phyloP scores from a whole-genome alignment of 2,888 invertebrate species.

The Euplexia lucipara region DNA sequence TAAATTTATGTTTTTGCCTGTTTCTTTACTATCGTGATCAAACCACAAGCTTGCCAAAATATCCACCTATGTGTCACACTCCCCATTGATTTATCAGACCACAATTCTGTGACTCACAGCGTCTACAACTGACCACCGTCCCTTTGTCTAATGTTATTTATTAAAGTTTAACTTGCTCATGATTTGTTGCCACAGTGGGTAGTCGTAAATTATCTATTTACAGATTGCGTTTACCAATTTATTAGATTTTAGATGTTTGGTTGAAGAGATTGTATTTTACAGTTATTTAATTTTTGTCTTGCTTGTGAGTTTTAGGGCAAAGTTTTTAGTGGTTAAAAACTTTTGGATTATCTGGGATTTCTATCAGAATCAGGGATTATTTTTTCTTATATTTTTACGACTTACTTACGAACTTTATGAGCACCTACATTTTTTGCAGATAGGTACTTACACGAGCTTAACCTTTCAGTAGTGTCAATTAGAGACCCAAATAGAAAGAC shows the following conservation, averaged over 20 bases:
- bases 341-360: no score
- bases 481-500: no score
- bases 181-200: slow-evolving; percentile 53
- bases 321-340: no score
- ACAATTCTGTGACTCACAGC: slow-evolving; percentile 64
- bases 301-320: no score
- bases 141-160: slow-evolving; percentile 59
- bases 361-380: no score
- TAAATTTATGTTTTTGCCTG: no score
- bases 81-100: slow-evolving; percentile 65
- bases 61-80: slow-evolving; percentile 33
- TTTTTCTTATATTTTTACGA: no score
- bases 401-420: no score
- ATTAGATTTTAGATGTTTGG: slow-evolving; percentile 43
- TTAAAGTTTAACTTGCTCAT: slow-evolving; percentile 53
- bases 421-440: no score
- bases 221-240: slow-evolving; percentile 54
- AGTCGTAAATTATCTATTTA: slow-evolving; percentile 62
- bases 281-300: slow-evolving; percentile 7
- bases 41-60: slow-evolving; percentile 16
- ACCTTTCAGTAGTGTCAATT: no score
- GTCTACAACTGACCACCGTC: slow-evolving; percentile 70
- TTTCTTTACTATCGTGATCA: no score
- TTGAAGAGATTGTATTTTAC: slow-evolving; percentile 31
- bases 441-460: no score